Percentiles rank a stretch among this genome's conserved stretches.
Conservation (phyloP, 2,113 vertebrate species). For the Ranitomeya variabilis region DNA sequence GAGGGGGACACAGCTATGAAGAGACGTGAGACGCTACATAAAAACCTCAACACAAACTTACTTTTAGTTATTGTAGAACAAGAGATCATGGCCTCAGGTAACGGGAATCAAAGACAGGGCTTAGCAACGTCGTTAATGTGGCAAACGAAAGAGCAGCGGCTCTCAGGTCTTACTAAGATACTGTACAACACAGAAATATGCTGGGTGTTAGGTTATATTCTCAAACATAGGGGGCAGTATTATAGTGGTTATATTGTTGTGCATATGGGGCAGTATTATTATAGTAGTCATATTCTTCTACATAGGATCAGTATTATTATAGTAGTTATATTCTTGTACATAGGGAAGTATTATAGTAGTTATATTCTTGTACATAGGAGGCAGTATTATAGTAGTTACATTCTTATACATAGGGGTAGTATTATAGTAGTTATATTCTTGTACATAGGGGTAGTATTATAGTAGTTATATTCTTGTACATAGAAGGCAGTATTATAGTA, state of each 20-base stretch:
- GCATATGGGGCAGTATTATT: neutral
- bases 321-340: too few species aligned
- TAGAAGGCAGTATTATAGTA: neutral
- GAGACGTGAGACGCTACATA: neutral
- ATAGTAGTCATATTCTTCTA: too few species aligned
- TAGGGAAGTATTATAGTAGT: too few species aligned
- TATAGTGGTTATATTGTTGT: neutral
- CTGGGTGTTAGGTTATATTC: neutral
- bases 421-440: conserved; percentile 3
- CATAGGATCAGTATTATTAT: too few species aligned
- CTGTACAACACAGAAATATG: neutral
- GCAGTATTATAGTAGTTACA: neutral
- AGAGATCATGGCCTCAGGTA: neutral
- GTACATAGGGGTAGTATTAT: neutral
- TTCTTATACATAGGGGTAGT: too few species aligned
- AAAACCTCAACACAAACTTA: conserved; percentile 6
- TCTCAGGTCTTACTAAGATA: neutral
- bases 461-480: neutral
- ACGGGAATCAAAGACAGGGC: neutral
- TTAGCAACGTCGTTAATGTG: neutral
- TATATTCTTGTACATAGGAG: too few species aligned
- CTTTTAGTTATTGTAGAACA: neutral
- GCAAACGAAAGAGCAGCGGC: neutral
- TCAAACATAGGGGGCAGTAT: neutral
- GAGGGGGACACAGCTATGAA: neutral